Evolutionary conservation across 2,888 invertebrate genomes (phyloP), one percentile per base, ranked within the genome.

Genomic region (Reticulitermes lucifugus): DNA sequence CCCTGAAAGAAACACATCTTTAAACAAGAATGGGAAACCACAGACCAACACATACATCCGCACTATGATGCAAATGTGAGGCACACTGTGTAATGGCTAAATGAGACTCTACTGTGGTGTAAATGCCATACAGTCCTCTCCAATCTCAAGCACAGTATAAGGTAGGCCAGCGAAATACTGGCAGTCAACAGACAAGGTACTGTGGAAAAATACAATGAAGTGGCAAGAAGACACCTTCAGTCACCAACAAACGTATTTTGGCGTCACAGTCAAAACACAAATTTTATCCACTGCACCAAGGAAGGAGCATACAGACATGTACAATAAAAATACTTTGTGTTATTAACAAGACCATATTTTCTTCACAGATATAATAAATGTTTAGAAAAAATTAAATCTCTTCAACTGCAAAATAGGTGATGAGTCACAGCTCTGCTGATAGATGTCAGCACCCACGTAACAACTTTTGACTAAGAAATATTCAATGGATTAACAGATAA

Each of bases 321-420:
- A 65, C 65, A 65, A 9, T 12, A n/a, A 25, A 65, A n/a, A 65
- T 25, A n/a, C 65, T 65, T 25, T 46, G 10, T 7, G 1, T 46
- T 46, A 46, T 25, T 65, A 25, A 65, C n/a, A n/a, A 65, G 65
- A 65, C 25, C 25, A 21, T n/a, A 65, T 65, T 65, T 65, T 65
- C n/a, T 25, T n/a, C 12, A 46, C 46, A 46, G 10, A 46, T 46
- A 25, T 2, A n/a, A 10, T 65, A 65, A 65, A 65, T 65, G n/a
- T 65, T 65, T 65, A 65, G 65, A 65, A 65, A 55, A 65, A 65
- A 65, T n/a, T 65, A n/a, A 55, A 65, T n/a, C 5, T 60, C 65
- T 18, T 65, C 65, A 65, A 65, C 55, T 55, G 55, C 14, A 18
- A n/a, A 65, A 25, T 65, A 65, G 14, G 25, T 14, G n/a, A 65